Evolutionary conservation across 2,888 invertebrate genomes (phyloP).

Genomic region (Melanostoma mellinum): DNA sequence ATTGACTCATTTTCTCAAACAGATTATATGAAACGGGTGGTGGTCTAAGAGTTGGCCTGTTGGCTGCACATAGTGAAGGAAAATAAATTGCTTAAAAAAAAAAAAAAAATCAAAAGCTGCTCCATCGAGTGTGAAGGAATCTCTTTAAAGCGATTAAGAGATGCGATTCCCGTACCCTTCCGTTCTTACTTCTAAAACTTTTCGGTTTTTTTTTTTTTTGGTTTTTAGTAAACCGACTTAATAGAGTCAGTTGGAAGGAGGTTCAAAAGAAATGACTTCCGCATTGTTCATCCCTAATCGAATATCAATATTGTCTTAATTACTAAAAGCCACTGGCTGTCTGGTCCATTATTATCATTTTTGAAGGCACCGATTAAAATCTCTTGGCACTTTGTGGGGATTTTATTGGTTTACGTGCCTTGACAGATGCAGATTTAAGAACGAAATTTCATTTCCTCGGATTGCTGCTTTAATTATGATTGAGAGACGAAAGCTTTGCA

Average conservation of each 20-base stretch:
- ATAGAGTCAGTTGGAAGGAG: slow-evolving; percentile 4
- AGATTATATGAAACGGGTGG: slow-evolving; percentile 41
- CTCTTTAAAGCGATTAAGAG: slow-evolving; percentile 65
- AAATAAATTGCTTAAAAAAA: neutral
- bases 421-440: neutral
- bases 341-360: slow-evolving; percentile 2
- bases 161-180: slow-evolving; percentile 27
- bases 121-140: slow-evolving; percentile 59
- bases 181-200: neutral
- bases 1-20: slow-evolving; percentile 69
- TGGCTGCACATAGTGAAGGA: slow-evolving; percentile 22
- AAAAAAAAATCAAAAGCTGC: slow-evolving; percentile 19
- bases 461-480: neutral
- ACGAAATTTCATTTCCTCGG: neutral
- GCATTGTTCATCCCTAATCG: slow-evolving; percentile 27
- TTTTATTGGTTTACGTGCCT: no score
- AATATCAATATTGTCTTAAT: slow-evolving; percentile 49
- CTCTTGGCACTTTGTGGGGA: no score
- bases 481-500: no score
- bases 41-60: slow-evolving; percentile 30
- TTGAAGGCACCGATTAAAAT: neutral
- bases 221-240: slow-evolving; percentile 5
- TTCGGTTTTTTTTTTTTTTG: neutral
- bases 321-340: slow-evolving; percentile 12
- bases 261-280: slow-evolving; percentile 46